phyloP scores from a whole-genome alignment of 2,113 vertebrate species.

The Solea senegalensis region DNA sequence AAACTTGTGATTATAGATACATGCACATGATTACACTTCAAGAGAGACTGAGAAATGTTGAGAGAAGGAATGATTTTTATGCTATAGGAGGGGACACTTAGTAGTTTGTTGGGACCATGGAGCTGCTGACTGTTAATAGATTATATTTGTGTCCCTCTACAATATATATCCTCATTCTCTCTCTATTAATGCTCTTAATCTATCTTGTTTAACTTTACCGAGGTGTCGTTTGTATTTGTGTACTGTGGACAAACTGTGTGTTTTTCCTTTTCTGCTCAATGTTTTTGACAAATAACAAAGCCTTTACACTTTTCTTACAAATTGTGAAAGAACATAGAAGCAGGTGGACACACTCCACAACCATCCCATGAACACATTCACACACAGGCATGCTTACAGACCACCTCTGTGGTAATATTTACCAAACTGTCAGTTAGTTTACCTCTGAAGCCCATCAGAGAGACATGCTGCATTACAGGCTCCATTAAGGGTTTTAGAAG shows the following conservation, averaged over 20 bases:
- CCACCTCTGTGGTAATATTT: slow-evolving; percentile 66
- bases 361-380: slow-evolving; percentile 24
- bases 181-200: slow-evolving; percentile 63
- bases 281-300: slow-evolving; percentile 7
- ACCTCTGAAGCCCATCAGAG: slow-evolving; percentile 43
- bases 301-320: slow-evolving; percentile 7
- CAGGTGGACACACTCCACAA: slow-evolving; percentile 24
- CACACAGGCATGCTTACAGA: slow-evolving; percentile 28
- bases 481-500: slow-evolving; percentile 68
- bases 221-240: slow-evolving; percentile 65
- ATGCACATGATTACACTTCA: slow-evolving; percentile 34
- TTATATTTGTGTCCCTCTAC: slow-evolving; percentile 64
- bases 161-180: slow-evolving; percentile 60
- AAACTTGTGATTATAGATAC: slow-evolving; percentile 16
- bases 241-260: slow-evolving; percentile 58
- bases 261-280: slow-evolving; percentile 18
- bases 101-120: slow-evolving; percentile 62
- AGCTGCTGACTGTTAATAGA: slow-evolving; percentile 77
- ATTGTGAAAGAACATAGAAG: slow-evolving; percentile 39
- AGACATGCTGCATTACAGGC: slow-evolving; percentile 49
- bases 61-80: slow-evolving; percentile 38
- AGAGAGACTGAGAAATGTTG: slow-evolving; percentile 31
- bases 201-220: slow-evolving; percentile 65
- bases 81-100: slow-evolving; percentile 35
- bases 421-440: slow-evolving; percentile 57